Conservation (phyloP, 1,140 invertebrate species). For the Aphelinus certus region DNA sequence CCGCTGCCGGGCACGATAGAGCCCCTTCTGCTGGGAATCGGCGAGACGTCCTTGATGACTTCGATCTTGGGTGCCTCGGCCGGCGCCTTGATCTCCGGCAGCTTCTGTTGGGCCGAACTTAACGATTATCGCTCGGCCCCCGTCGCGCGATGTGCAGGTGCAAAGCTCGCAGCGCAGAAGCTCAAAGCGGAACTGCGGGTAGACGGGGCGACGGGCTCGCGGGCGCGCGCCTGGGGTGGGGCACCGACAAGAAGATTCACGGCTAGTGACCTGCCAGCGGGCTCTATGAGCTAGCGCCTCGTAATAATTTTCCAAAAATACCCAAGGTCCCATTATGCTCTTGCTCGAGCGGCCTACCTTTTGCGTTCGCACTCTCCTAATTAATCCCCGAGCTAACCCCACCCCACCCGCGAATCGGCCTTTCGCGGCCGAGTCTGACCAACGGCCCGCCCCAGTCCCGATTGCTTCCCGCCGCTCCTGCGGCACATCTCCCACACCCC, state of each 20-base stretch:
- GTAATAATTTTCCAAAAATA: conserved; percentile 40
- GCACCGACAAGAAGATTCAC: conserved; percentile 21
- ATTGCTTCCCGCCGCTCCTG: no score
- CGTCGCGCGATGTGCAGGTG: no score
- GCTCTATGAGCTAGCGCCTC: conserved; percentile 1
- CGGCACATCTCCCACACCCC: no score
- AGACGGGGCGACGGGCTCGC: background rate
- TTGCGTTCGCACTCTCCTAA: background rate
- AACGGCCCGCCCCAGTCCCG: no score
- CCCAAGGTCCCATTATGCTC: conserved; percentile 38
- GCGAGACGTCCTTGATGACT: conserved; percentile 81
- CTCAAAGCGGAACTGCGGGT: background rate
- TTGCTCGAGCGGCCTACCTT: conserved; percentile 1
- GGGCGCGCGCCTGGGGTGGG: background rate
- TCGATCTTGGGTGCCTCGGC: conserved; percentile 83
- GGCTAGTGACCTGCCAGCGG: conserved; percentile 33
- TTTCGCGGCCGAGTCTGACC: no score
- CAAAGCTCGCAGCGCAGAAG: no score
- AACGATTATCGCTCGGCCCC: no score
- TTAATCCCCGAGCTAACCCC: background rate
- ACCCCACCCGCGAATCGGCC: no score
- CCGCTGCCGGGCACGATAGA: conserved; percentile 80
- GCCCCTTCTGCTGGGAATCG: conserved; percentile 74
- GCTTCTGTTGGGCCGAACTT: conserved; percentile 39
- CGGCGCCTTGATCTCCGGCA: conserved; percentile 78